These are phyloP conservation scores for Cyprinodon variegatus DNA, from an alignment of 2,113 vertebrate genomes.

Conservation along the genomic window DNA sequence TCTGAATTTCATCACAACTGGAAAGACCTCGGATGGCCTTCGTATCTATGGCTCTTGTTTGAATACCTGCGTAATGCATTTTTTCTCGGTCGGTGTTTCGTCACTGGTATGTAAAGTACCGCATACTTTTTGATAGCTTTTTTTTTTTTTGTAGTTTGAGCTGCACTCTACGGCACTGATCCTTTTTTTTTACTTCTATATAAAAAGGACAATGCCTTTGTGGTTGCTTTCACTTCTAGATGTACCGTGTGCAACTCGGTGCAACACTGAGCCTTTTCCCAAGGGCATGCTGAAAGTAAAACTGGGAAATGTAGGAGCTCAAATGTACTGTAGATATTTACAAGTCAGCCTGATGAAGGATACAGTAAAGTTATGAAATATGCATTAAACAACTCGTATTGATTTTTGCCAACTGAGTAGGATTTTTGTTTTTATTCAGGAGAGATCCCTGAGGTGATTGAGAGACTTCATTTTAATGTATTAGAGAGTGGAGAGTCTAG, in stretches of 20 bases:
- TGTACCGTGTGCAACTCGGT: conserved; percentile 28
- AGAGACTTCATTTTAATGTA: conserved; percentile 13
- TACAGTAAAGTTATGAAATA: conserved; percentile 40
- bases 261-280: conserved; percentile 41
- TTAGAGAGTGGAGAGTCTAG: conserved; percentile 19
- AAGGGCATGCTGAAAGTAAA: conserved; percentile 31
- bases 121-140: conserved; percentile 1
- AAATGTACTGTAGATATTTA: conserved; percentile 30
- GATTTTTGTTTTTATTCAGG: conserved; percentile 5
- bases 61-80: conserved; percentile 25
- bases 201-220: conserved; percentile 16
- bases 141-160: conserved; percentile 8
- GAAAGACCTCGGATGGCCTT: neutral
- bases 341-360: conserved; percentile 5
- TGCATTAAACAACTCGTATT: conserved; percentile 45
- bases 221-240: conserved; percentile 26
- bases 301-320: conserved; percentile 44
- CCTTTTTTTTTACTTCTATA: neutral
- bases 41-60: neutral
- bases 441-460: conserved; percentile 32
- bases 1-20: neutral
- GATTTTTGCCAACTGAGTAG: conserved; percentile 26
- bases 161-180: conserved; percentile 7
- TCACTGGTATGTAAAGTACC: conserved; percentile 25
- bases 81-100: conserved; percentile 19